Evolutionary conservation across 2,797 vertebrate species (phyloP), one percentile per base, ranked within the genome.

Genomic region (Tinamus major): DNA sequence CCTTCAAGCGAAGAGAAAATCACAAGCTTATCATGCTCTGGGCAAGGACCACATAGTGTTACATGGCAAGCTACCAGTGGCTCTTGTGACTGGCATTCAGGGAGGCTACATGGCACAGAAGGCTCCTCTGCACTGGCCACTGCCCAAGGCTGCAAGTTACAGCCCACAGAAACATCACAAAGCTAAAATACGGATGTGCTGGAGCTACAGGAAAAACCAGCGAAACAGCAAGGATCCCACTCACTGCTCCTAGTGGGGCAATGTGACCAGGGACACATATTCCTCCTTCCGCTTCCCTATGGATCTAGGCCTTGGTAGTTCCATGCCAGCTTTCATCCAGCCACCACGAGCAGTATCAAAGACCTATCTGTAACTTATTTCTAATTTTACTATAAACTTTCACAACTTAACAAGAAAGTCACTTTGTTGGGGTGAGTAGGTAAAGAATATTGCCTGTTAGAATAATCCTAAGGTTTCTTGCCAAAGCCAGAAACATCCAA

Each of bases 201-300:
- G 33, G 23, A 33, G 51, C 63, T 55, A 26, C 27, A 13, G 53
- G 4, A 1, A 88, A 82, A 37, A 58, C 56, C 7, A 37, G 31
- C 24, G 11, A n/a, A 89, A 53, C 55, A 74, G 29, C 53, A 56
- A 56, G 37, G 37, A 33, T 27, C 53, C 23, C 53, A 29, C 27
- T 1, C 0, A 33, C 14, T 15, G 11, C 39, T 5, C 2, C 6
- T 44, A 41, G 1, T 39, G 9, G 56, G 44, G 74, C 51, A 39
- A 42, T 37, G 31, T 4, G 4, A 10, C 51, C 7, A 58, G n/a
- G 58, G 59, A 20, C 18, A 31, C 5, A 1, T 0, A 5, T n/a
- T 23, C 9, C 19, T 27, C 16, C 65, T 63, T 44, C 10, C 33
- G 33, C 65, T 77, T 62, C 55, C 12, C 31, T 27, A 33, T 29